These are phyloP conservation scores for Drosophila aff. DNA, from an alignment of 1,140 invertebrate species.

Conservation along the genomic window DNA sequence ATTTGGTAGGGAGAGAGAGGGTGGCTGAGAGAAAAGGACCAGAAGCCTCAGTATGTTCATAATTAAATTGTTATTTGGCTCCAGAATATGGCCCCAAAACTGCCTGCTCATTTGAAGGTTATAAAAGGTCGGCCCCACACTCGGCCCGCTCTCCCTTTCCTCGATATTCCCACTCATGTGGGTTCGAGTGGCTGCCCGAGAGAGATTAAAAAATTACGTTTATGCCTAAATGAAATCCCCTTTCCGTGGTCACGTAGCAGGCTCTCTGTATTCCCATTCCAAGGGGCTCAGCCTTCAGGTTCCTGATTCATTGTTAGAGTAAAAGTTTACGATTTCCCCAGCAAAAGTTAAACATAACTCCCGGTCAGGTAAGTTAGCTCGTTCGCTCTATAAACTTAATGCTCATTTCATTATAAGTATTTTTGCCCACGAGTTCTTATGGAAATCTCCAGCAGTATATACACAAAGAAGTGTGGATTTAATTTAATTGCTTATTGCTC, in stretches of 20 bases:
- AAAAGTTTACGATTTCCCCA: slow-evolving; percentile 41
- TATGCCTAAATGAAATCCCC: slow-evolving; percentile 45
- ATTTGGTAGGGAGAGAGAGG: slow-evolving; percentile 29
- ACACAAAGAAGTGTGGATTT: slow-evolving; percentile 51
- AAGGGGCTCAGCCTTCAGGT: neutral
- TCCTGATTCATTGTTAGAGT: slow-evolving; percentile 9
- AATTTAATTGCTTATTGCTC: slow-evolving; percentile 68
- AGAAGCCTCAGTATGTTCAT: slow-evolving; percentile 50
- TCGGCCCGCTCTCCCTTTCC: neutral
- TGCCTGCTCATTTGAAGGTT: slow-evolving; percentile 75
- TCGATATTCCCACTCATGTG: slow-evolving; percentile 36
- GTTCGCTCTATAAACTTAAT: slow-evolving; percentile 57
- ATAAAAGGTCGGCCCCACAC: slow-evolving; percentile 58
- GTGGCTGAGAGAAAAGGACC: neutral
- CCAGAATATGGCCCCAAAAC: slow-evolving; percentile 48
- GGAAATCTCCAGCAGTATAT: slow-evolving; percentile 5
- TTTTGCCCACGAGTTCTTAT: slow-evolving; percentile 13
- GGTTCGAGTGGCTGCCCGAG: slow-evolving; percentile 25
- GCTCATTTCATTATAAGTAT: slow-evolving; percentile 66
- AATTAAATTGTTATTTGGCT: slow-evolving; percentile 77
- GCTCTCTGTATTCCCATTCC: slow-evolving; percentile 11
- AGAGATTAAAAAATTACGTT: slow-evolving; percentile 64
- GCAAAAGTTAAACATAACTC: slow-evolving; percentile 65
- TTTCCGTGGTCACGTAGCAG: slow-evolving; percentile 24
- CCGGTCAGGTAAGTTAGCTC: slow-evolving; percentile 39